A percentile compares a stretch with the other conserved stretches of the same genome.
These are phyloP conservation scores for Heterodera carotae DNA, from an alignment of 1,140 invertebrate genomes.

Conservation along the genomic window DNA sequence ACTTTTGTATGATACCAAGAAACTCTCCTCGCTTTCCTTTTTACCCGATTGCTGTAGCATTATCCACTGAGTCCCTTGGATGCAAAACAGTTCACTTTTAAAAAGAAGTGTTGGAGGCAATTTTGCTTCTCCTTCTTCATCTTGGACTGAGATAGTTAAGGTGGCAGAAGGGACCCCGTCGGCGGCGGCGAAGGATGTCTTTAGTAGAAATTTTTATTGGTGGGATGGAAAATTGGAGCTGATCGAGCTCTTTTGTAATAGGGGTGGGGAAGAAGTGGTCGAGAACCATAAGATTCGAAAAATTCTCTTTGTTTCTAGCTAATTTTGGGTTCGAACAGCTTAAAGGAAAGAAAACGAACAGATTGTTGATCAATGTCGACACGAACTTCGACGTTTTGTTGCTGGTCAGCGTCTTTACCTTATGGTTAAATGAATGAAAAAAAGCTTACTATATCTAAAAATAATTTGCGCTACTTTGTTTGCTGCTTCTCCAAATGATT, in stretches of 20 bases:
- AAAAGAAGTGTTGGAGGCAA: slow-evolving; percentile 9
- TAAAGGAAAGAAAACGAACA: slow-evolving; percentile 23
- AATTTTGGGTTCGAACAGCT: too few species aligned
- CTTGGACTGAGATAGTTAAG: slow-evolving; percentile 16
- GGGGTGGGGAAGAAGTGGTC: too few species aligned
- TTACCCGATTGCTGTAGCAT: not conserved
- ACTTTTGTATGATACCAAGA: too few species aligned
- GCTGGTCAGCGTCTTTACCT: not conserved
- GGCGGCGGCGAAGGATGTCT: slow-evolving; percentile 30
- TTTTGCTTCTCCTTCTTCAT: slow-evolving; percentile 1
- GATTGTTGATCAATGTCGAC: slow-evolving; percentile 45
- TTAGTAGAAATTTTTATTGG: not conserved
- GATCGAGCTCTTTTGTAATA: slow-evolving; percentile 7
- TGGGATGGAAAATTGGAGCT: slow-evolving; percentile 2
- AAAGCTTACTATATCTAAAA: not conserved
- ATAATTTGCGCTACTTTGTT: slow-evolving; percentile 7
- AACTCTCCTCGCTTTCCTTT: too few species aligned
- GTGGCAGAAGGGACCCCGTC: slow-evolving; percentile 54
- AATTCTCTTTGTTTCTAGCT: too few species aligned
- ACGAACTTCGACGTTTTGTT: slow-evolving; percentile 21
- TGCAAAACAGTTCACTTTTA: slow-evolving; percentile 11
- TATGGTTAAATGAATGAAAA: slow-evolving; percentile 7
- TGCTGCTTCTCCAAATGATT: slow-evolving; percentile 32
- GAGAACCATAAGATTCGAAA: too few species aligned
- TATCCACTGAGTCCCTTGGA: slow-evolving; percentile 7